phyloP scores from a whole-genome alignment of 2,888 invertebrate genomes.

The Himalopsyche anomala region DNA sequence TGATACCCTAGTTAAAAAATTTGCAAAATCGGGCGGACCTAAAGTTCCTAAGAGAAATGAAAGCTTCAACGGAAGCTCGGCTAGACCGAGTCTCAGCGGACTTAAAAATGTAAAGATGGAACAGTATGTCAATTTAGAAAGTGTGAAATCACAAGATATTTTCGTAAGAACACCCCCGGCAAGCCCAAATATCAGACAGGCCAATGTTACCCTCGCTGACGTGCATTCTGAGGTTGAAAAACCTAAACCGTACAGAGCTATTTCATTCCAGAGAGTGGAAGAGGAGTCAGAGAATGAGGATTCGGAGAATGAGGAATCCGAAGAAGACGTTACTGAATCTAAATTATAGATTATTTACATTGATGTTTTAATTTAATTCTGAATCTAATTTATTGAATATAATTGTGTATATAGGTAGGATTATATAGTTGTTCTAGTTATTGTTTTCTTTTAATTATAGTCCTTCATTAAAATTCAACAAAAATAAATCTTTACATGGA shows the following conservation, averaged over 20 bases:
- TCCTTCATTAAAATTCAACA: too few relatives aligned
- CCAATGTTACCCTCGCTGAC: slow-evolving; percentile 57
- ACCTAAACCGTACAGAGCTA: slow-evolving; percentile 56
- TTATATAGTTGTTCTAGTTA: not conserved
- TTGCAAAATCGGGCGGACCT: slow-evolving; percentile 72
- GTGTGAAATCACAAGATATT: slow-evolving; percentile 47
- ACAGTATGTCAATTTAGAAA: slow-evolving; percentile 59
- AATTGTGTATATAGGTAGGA: slow-evolving; percentile 27
- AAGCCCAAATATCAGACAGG: slow-evolving; percentile 58
- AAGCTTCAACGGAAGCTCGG: slow-evolving; percentile 65
- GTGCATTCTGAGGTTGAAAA: slow-evolving; percentile 58
- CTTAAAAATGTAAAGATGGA: slow-evolving; percentile 56
- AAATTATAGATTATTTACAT: slow-evolving; percentile 51
- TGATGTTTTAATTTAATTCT: not conserved
- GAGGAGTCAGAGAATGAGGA: slow-evolving; percentile 64
- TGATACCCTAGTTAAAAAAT: slow-evolving; percentile 73
- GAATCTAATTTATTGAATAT: not conserved
- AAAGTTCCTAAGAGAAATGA: slow-evolving; percentile 72
- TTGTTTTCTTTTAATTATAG: too few relatives aligned
- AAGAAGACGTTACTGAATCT: slow-evolving; percentile 60
- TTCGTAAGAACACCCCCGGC: slow-evolving; percentile 41
- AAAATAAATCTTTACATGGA: too few relatives aligned
- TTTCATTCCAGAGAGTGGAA: slow-evolving; percentile 66
- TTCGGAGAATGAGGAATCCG: slow-evolving; percentile 65
- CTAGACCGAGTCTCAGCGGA: slow-evolving; percentile 55